These are phyloP conservation scores for Sebastes hopkinsi DNA, from an alignment of 2,797 vertebrate species.

Conservation along the genomic window DNA sequence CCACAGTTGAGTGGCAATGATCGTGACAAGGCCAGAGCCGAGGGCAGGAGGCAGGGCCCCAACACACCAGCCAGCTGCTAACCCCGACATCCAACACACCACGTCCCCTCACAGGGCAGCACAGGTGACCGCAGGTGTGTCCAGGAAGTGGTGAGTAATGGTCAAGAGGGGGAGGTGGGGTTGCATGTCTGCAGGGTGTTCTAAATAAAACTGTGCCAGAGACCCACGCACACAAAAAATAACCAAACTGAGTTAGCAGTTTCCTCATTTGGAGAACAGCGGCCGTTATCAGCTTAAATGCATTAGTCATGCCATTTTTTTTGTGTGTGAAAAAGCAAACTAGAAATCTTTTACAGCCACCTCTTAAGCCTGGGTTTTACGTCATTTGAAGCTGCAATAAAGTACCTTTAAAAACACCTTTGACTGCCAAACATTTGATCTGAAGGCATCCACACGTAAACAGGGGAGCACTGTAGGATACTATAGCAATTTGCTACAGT, in stretches of 20 bases:
- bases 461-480: background rate
- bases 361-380: background rate
- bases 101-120: conserved; percentile 28
- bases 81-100: conserved; percentile 31
- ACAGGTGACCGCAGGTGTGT: conserved; percentile 47
- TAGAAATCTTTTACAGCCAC: background rate
- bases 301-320: background rate
- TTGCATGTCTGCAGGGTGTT: background rate
- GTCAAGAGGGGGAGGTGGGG: conserved; percentile 23
- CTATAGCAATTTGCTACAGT: background rate
- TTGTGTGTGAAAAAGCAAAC: background rate
- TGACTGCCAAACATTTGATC: background rate
- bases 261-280: background rate
- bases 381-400: background rate
- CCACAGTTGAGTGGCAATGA: conserved; percentile 33
- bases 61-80: conserved; percentile 31
- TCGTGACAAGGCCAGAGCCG: conserved; percentile 33
- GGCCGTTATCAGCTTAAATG: background rate
- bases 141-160: conserved; percentile 48
- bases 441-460: background rate
- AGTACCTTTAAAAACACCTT: background rate
- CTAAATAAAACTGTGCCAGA: background rate
- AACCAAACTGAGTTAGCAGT: background rate
- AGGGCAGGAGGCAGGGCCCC: conserved; percentile 10
- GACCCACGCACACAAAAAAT: background rate